A percentile compares a stretch with the other conserved stretches of the same genome.
Evolutionary conservation across 2,888 invertebrate genomes (phyloP).

Genomic region (Erebia epiphron): DNA sequence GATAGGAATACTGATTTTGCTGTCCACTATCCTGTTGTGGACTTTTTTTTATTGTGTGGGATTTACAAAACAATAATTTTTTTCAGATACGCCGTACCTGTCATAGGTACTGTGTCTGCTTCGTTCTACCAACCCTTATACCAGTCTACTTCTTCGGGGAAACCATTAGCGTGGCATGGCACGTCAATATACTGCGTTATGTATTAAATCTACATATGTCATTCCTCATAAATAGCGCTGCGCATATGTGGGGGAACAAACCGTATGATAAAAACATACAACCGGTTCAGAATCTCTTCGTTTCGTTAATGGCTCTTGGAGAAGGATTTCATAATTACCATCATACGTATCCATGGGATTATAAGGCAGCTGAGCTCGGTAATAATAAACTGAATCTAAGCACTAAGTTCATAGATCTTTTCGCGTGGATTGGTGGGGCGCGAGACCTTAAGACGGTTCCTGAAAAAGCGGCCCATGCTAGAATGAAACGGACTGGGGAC

Average conservation of each 20-base stretch:
- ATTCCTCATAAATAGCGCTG: slow-evolving; percentile 86
- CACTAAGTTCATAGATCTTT: slow-evolving; percentile 57
- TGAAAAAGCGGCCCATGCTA: slow-evolving; percentile 41
- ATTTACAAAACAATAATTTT: neutral
- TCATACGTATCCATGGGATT: slow-evolving; percentile 60
- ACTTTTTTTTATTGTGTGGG: no score
- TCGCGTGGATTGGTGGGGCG: slow-evolving; percentile 58
- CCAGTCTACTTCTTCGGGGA: slow-evolving; percentile 85
- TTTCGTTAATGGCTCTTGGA: slow-evolving; percentile 50
- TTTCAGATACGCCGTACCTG: slow-evolving; percentile 81
- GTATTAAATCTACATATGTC: slow-evolving; percentile 75
- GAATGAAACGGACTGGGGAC: slow-evolving; percentile 50
- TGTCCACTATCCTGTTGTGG: no score
- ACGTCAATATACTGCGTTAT: slow-evolving; percentile 75
- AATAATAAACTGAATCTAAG: slow-evolving; percentile 47
- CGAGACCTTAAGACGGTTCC: slow-evolving; percentile 56
- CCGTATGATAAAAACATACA: slow-evolving; percentile 67
- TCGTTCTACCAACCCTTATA: slow-evolving; percentile 51
- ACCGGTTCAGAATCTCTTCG: slow-evolving; percentile 47
- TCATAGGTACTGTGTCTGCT: slow-evolving; percentile 85
- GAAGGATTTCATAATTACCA: slow-evolving; percentile 59
- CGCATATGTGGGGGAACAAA: slow-evolving; percentile 77
- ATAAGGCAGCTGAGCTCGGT: slow-evolving; percentile 55
- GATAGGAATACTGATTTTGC: neutral
- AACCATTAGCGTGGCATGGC: slow-evolving; percentile 59